These are phyloP conservation scores for Chaunax sp. DNA, from an alignment of 2,797 vertebrate genomes.

Conservation along the genomic window DNA sequence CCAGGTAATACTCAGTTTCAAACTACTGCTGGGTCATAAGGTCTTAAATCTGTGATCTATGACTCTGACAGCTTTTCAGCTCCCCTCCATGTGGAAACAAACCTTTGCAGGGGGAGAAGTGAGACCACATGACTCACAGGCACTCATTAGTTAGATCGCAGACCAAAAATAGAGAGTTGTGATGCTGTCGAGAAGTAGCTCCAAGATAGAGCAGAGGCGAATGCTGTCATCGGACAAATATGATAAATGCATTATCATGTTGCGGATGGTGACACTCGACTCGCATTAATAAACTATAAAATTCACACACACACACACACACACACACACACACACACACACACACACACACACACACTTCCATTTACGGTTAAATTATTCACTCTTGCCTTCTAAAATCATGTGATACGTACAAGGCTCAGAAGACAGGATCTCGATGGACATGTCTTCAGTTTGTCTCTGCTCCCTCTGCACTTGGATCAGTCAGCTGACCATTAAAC, in stretches of 20 bases:
- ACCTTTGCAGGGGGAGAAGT: constrained; percentile 40
- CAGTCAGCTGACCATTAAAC: constrained; percentile 32
- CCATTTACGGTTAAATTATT: constrained; percentile 31
- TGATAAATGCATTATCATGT: constrained; percentile 1
- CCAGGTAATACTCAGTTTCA: background rate
- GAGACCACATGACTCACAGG: constrained; percentile 55
- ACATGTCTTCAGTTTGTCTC: constrained; percentile 62
- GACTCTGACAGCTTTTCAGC: too few species aligned
- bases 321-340: background rate
- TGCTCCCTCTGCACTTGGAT: constrained; percentile 38
- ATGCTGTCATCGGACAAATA: constrained; percentile 1
- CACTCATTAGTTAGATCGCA: constrained; percentile 47
- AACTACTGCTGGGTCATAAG: constrained; percentile 17
- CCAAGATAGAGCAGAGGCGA: constrained; percentile 44
- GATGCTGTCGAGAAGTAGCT: constrained; percentile 43
- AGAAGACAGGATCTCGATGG: constrained; percentile 68
- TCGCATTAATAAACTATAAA: background rate
- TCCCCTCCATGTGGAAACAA: constrained; percentile 45
- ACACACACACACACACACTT: background rate
- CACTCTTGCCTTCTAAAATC: constrained; percentile 17
- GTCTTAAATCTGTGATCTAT: constrained; percentile 7
- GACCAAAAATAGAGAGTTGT: constrained; percentile 60
- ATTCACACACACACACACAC: background rate
- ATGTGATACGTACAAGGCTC: constrained; percentile 69
- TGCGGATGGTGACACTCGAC: too few species aligned